These are phyloP conservation scores for Palythoa heliodiscus DNA, from an alignment of 92 coral and sea anemone species.

Conservation along the genomic window DNA sequence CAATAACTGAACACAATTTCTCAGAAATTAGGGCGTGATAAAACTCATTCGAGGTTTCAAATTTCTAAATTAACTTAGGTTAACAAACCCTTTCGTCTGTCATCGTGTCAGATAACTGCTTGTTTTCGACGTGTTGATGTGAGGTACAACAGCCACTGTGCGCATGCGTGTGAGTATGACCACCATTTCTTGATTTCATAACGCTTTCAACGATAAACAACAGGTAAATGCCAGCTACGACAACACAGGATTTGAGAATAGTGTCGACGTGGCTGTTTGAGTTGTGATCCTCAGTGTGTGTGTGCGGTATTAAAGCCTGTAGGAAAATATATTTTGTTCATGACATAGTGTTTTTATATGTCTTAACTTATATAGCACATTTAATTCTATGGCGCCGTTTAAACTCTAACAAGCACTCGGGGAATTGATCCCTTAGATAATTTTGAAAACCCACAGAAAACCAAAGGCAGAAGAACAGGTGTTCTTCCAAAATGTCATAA, in stretches of 20 bases:
- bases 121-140: conserved; percentile 15
- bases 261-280: conserved; percentile 44
- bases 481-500: no score
- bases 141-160: conserved; percentile 12
- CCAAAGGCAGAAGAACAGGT: no score
- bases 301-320: conserved; percentile 18
- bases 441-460: no score
- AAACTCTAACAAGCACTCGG: no score
- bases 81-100: conserved; percentile 26
- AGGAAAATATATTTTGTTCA: neutral
- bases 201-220: conserved; percentile 83
- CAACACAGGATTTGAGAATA: conserved; percentile 77
- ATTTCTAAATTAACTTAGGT: neutral
- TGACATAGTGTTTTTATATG: neutral
- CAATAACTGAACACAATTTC: no score
- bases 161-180: conserved; percentile 20
- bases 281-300: neutral
- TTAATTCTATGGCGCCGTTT: no score
- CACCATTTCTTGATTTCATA: conserved; percentile 59
- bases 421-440: no score
- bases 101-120: neutral
- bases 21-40: no score
- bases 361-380: no score
- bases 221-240: conserved; percentile 85
- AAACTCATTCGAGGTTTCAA: neutral